These are phyloP conservation scores for Thinocorus orbignyianus DNA, from an alignment of 2,113 vertebrate species.

Conservation along the genomic window DNA sequence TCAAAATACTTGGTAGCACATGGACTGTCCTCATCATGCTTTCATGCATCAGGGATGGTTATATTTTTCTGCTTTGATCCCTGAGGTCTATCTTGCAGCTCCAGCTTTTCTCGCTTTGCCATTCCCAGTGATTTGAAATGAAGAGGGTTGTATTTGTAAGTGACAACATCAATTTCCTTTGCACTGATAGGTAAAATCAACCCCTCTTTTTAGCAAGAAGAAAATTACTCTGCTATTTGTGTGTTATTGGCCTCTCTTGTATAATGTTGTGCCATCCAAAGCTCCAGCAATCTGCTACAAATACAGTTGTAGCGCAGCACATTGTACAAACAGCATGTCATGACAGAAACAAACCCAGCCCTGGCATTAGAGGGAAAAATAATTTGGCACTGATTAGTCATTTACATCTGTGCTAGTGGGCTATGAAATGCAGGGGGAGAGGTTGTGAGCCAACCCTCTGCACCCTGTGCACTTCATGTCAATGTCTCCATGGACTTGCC, in stretches of 20 bases:
- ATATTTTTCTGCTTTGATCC: background rate
- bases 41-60: background rate
- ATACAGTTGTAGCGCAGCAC: background rate
- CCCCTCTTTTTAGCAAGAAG: background rate
- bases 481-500: background rate
- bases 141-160: background rate
- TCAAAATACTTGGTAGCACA: background rate
- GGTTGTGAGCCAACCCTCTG: background rate
- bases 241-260: background rate
- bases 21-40: background rate
- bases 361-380: background rate
- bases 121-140: background rate
- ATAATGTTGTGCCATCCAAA: background rate
- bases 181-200: background rate
- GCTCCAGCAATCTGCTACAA: background rate
- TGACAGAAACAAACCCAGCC: background rate
- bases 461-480: rapidly evolving
- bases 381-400: background rate
- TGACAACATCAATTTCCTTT: background rate
- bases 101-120: background rate
- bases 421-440: background rate
- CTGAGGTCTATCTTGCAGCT: background rate
- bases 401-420: background rate
- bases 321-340: background rate
- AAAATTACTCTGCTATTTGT: background rate